Percentiles rank a stretch among this genome's conserved stretches.
Conservation (phyloP, 2,888 invertebrate species). For the Halocaridina rubra region DNA sequence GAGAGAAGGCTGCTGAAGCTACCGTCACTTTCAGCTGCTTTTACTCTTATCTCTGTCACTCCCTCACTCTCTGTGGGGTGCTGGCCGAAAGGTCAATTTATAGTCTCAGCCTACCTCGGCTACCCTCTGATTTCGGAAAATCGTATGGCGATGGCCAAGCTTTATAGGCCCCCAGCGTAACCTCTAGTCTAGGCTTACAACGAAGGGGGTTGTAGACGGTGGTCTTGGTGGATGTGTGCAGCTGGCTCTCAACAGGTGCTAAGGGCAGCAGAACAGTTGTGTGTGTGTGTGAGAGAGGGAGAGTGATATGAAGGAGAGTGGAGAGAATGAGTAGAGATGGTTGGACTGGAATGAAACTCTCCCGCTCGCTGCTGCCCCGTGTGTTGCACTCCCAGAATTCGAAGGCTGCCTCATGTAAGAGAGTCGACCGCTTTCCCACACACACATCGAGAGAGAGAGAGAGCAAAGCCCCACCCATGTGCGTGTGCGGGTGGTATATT, state of each 20-base stretch:
- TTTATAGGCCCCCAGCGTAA: too few species aligned
- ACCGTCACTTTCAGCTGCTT: background rate
- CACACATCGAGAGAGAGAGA: background rate
- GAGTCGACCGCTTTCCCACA: background rate
- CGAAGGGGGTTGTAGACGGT: background rate
- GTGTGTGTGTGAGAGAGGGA: background rate
- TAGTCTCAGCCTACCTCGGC: background rate
- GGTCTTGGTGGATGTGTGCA: too few species aligned
- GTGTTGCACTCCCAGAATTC: background rate
- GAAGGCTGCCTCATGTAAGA: background rate
- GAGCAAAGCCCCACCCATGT: background rate
- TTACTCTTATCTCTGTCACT: background rate
- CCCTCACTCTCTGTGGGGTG: background rate
- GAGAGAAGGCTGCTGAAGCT: too few species aligned
- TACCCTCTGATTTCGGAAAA: background rate
- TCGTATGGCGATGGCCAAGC: too few species aligned
- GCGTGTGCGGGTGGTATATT: background rate
- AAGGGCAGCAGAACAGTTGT: background rate
- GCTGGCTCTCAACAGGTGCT: background rate
- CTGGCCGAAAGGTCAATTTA: background rate
- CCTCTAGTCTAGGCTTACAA: too few species aligned
- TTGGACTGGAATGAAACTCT: background rate
- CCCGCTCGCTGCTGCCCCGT: background rate
- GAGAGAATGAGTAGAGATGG: background rate
- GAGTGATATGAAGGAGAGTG: background rate